A percentile compares a stretch with the other conserved stretches of the same genome.
These are phyloP conservation scores for Cheilosia vulpina DNA, from an alignment of 2,888 invertebrate species.

Conservation along the genomic window DNA sequence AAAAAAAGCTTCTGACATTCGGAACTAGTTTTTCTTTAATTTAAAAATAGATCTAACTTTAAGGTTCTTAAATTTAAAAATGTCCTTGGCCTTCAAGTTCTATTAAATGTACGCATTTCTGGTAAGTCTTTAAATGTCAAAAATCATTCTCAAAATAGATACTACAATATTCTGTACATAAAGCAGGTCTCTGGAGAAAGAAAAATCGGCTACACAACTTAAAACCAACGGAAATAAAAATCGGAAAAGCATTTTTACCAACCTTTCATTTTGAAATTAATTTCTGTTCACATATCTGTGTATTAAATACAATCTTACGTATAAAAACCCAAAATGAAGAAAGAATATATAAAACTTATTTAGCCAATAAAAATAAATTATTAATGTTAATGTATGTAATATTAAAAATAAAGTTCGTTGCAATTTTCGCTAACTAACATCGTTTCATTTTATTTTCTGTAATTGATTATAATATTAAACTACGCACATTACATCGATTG, in stretches of 20 bases:
- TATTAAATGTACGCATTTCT: too few species aligned
- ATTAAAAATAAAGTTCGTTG: conserved; percentile 4
- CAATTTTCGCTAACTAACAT: neutral
- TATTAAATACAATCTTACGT: conserved; percentile 9
- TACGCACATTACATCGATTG: conserved; percentile 73
- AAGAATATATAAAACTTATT: neutral
- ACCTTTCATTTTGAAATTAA: neutral
- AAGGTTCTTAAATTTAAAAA: too few species aligned
- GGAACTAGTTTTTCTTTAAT: too few species aligned
- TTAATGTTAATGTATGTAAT: conserved; percentile 5
- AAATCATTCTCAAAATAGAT: too few species aligned
- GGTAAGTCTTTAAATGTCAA: too few species aligned
- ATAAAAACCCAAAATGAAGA: neutral
- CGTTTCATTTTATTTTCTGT: conserved; percentile 25
- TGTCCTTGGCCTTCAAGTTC: too few species aligned
- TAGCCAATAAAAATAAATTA: conserved; percentile 1
- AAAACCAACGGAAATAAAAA: neutral
- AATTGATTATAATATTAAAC: conserved; percentile 11
- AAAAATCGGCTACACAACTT: neutral
- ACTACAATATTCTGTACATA: neutral
- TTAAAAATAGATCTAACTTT: too few species aligned
- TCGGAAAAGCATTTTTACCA: neutral
- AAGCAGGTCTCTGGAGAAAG: neutral
- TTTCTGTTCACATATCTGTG: conserved; percentile 5
- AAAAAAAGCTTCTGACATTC: too few species aligned